Conservation (phyloP, 2,113 vertebrate genomes). For the Hirundichthys speculiger region DNA sequence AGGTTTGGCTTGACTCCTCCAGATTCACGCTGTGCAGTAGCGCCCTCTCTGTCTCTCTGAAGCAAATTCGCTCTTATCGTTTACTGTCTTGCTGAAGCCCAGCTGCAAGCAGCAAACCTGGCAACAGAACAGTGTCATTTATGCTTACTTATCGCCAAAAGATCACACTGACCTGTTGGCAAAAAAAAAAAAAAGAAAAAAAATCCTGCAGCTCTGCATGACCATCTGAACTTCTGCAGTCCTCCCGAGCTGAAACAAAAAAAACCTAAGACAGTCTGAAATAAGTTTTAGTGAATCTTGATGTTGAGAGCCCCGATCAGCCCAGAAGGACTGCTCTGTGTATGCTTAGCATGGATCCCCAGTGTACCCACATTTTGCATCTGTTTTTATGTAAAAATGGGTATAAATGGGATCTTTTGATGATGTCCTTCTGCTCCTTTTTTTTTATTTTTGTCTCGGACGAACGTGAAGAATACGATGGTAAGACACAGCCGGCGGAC, state of each 20-base stretch:
- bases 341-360: conserved; percentile 73
- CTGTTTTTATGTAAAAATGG: conserved; percentile 49
- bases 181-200: too few species aligned
- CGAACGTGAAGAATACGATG: conserved; percentile 84
- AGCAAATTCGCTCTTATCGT: conserved; percentile 26
- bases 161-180: conserved; percentile 41
- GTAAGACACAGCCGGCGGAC: conserved; percentile 79
- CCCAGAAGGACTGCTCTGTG: conserved; percentile 54
- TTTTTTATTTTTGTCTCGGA: conserved; percentile 78
- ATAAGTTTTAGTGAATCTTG: background rate
- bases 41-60: conserved; percentile 22
- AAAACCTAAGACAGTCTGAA: too few species aligned
- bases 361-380: conserved; percentile 66
- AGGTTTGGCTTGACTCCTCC: conserved; percentile 78
- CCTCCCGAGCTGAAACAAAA: conserved; percentile 45
- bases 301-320: conserved; percentile 16
- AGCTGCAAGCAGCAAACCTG: conserved; percentile 46
- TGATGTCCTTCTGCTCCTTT: conserved; percentile 77
- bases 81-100: conserved; percentile 19
- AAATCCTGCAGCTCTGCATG: conserved; percentile 68
- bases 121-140: conserved; percentile 32
- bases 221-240: conserved; percentile 33
- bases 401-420: conserved; percentile 72
- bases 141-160: background rate
- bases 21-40: conserved; percentile 52